Percentiles rank a stretch among this genome's conserved stretches.
These are phyloP conservation scores for Lytechinus variegatus DNA, from an alignment of 35 echinoderm and acorn worm genomes.

Conservation along the genomic window DNA sequence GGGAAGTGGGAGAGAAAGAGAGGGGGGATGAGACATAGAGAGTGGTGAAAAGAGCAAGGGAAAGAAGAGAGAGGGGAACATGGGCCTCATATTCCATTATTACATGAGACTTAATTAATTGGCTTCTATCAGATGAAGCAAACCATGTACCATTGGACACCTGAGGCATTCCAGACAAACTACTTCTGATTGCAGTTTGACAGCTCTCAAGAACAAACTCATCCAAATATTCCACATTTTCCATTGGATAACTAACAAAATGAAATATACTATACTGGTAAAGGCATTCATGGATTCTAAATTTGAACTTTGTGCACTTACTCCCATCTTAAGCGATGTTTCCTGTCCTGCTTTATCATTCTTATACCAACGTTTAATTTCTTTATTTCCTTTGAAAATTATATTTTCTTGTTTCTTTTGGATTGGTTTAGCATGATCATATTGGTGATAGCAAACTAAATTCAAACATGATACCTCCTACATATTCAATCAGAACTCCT, in stretches of 20 bases:
- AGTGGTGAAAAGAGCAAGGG: too few species aligned
- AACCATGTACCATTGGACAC: not conserved
- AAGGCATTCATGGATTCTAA: not conserved
- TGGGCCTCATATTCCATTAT: slow-evolving; percentile 1
- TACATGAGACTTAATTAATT: slow-evolving; percentile 14
- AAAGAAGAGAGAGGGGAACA: not conserved
- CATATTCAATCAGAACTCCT: slow-evolving; percentile 3
- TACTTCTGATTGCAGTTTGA: not conserved
- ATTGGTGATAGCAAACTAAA: not conserved
- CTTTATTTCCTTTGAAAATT: too few species aligned
- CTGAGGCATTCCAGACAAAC: not conserved
- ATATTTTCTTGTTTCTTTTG: too few species aligned
- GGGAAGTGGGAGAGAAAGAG: too few species aligned
- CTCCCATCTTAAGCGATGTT: not conserved
- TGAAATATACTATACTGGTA: too few species aligned
- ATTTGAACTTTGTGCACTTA: not conserved
- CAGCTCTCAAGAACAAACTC: not conserved
- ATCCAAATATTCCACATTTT: not conserved
- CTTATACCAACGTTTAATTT: not conserved
- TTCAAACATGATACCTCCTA: not conserved
- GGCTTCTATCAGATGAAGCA: not conserved
- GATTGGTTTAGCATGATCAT: not conserved
- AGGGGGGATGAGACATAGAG: too few species aligned
- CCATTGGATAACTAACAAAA: too few species aligned
- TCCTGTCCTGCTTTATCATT: not conserved